A percentile compares a stretch with the other conserved stretches of the same genome.
Conservation (phyloP, 2,888 invertebrate genomes). For the Hydriomena furcata region DNA sequence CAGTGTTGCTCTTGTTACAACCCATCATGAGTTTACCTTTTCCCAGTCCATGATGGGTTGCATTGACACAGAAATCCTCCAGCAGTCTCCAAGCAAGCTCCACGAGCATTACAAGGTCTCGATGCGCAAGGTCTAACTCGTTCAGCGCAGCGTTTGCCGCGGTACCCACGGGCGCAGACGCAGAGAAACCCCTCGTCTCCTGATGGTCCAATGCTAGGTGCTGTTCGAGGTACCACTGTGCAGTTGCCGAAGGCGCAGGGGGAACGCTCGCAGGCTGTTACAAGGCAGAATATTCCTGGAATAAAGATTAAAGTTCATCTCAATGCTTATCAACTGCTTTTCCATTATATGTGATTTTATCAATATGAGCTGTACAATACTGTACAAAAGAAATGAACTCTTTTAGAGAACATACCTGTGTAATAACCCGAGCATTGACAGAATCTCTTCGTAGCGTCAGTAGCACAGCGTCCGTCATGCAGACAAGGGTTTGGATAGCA, state of each 20-base stretch:
- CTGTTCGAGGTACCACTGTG: slow-evolving; percentile 60
- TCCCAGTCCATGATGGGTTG: slow-evolving; percentile 89
- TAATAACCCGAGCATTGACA: slow-evolving; percentile 89
- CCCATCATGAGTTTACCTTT: slow-evolving; percentile 58
- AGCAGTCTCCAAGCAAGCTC: slow-evolving; percentile 87
- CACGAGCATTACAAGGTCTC: slow-evolving; percentile 89
- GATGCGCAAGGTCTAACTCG: slow-evolving; percentile 88
- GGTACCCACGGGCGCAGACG: slow-evolving; percentile 87
- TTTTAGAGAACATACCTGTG: slow-evolving; percentile 79
- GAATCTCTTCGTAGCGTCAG: slow-evolving; percentile 81
- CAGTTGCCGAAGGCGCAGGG: slow-evolving; percentile 88
- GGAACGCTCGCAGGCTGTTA: slow-evolving; percentile 89
- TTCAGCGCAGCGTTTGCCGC: slow-evolving; percentile 87
- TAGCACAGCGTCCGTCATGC: slow-evolving; percentile 87
- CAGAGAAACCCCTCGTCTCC: slow-evolving; percentile 80
- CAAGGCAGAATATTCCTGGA: slow-evolving; percentile 89
- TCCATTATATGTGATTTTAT: too few relatives aligned
- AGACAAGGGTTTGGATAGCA: slow-evolving; percentile 90
- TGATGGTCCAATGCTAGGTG: slow-evolving; percentile 24
- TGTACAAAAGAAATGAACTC: too few relatives aligned
- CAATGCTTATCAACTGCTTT: too few relatives aligned
- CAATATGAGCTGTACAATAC: too few relatives aligned
- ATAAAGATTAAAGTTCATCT: not conserved
- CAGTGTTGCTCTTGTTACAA: too few relatives aligned
- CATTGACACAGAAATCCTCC: slow-evolving; percentile 88